phyloP scores from a whole-genome alignment of 2,888 invertebrate species.

The Hemicrepidius hirtus region DNA sequence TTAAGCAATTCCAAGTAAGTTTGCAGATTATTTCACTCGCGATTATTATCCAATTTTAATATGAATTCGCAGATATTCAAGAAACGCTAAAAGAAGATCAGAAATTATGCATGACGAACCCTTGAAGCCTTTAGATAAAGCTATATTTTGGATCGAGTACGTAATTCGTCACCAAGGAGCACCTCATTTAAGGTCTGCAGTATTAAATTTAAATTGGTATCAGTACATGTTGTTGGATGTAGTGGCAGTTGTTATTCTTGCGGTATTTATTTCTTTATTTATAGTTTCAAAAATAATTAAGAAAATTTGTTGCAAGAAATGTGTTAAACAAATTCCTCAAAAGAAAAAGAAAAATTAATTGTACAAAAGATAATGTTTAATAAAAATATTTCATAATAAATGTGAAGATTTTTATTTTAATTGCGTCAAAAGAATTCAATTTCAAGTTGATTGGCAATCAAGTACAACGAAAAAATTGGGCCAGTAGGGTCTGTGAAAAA shows the following conservation, averaged over 20 bases:
- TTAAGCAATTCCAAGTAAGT: slow-evolving; percentile 65
- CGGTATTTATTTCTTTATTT: neutral
- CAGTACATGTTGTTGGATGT: slow-evolving; percentile 57
- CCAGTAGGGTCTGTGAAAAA: too few species aligned
- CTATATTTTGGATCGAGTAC: slow-evolving; percentile 62
- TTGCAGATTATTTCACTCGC: neutral
- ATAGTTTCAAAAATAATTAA: neutral
- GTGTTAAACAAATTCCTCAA: neutral
- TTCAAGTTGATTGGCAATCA: too few species aligned
- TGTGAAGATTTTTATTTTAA: too few species aligned
- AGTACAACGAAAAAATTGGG: too few species aligned
- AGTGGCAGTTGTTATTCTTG: neutral
- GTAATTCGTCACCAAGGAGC: slow-evolving; percentile 61
- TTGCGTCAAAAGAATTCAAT: too few species aligned
- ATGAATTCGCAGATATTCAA: slow-evolving; percentile 52
- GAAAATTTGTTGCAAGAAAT: neutral
- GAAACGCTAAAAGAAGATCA: slow-evolving; percentile 57
- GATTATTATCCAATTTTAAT: neutral
- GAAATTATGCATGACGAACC: slow-evolving; percentile 58
- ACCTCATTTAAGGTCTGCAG: slow-evolving; percentile 56
- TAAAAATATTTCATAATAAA: too few species aligned
- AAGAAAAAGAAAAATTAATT: slow-evolving; percentile 5
- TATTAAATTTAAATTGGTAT: slow-evolving; percentile 56
- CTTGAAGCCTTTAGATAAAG: slow-evolving; percentile 58
- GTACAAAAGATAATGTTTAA: neutral